Conservation (phyloP, 2,113 vertebrate species). For the Ageneiosus marmoratus region DNA sequence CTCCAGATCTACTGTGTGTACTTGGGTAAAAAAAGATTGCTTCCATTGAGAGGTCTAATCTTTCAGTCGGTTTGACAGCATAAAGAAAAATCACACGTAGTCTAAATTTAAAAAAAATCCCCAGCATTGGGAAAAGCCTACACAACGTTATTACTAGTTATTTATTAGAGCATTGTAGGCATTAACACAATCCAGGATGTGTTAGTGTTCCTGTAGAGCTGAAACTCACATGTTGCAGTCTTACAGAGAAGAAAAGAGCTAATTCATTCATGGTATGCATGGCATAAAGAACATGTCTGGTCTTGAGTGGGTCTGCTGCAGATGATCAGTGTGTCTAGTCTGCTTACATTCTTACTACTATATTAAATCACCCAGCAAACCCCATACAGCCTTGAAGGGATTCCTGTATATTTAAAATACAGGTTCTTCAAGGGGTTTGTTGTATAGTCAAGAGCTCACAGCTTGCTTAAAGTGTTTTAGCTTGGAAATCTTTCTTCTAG, state of each 20-base stretch:
- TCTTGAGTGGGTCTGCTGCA: conserved; percentile 13
- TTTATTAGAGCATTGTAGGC: neutral
- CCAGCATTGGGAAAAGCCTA: neutral
- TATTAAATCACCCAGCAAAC: neutral
- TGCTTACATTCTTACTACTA: neutral
- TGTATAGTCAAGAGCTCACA: neutral
- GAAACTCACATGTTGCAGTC: too few species aligned
- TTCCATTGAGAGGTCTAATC: neutral
- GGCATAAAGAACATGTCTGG: conserved; percentile 35
- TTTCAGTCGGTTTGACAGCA: neutral
- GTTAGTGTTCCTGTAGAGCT: neutral
- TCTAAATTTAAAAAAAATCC: neutral
- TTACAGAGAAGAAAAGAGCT: neutral
- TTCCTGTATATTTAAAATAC: neutral
- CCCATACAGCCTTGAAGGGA: neutral
- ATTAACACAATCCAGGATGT: neutral
- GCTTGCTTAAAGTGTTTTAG: neutral
- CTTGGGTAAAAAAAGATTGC: too few species aligned
- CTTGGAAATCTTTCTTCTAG: neutral
- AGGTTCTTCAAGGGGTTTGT: neutral
- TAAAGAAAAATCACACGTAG: neutral
- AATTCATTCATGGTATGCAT: conserved; percentile 37
- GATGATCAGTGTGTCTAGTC: neutral
- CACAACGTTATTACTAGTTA: neutral
- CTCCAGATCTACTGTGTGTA: neutral